These are phyloP conservation scores for Eciton burchellii DNA, from an alignment of 1,140 invertebrate species.

Conservation along the genomic window DNA sequence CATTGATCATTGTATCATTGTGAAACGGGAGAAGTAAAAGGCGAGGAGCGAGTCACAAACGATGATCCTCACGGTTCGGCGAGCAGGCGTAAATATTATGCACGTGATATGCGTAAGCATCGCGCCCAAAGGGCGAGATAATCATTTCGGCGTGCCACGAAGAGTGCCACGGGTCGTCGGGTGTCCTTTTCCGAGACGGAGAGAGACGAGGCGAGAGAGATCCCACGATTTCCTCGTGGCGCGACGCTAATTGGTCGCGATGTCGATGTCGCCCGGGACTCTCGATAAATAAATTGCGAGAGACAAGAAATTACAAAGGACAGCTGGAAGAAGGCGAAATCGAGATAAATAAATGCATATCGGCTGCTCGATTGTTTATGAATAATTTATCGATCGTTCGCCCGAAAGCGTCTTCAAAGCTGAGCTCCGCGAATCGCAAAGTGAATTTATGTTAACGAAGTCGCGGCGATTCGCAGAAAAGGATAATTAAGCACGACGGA, in stretches of 20 bases:
- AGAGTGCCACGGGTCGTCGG: background rate
- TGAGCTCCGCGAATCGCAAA: constrained; percentile 14
- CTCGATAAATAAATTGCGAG: constrained; percentile 24
- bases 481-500: constrained; percentile 10
- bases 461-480: constrained; percentile 1
- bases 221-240: background rate
- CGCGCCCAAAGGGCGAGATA: background rate
- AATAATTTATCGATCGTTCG: constrained; percentile 42
- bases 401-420: constrained; percentile 9
- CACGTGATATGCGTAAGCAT: background rate
- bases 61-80: background rate
- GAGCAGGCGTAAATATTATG: background rate
- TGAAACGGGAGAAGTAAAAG: background rate
- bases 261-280: background rate
- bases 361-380: constrained; percentile 32
- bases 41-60: background rate
- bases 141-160: too few relatives aligned
- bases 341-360: constrained; percentile 14
- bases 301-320: constrained; percentile 24
- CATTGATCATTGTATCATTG: background rate
- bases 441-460: constrained; percentile 41
- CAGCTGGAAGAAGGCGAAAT: background rate
- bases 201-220: background rate
- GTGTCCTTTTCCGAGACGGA: background rate
- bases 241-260: constrained; percentile 22